Percentiles rank a stretch among this genome's conserved stretches.
Evolutionary conservation across 1,140 invertebrate species (phyloP).

Genomic region (Bactericera cockerelli): DNA sequence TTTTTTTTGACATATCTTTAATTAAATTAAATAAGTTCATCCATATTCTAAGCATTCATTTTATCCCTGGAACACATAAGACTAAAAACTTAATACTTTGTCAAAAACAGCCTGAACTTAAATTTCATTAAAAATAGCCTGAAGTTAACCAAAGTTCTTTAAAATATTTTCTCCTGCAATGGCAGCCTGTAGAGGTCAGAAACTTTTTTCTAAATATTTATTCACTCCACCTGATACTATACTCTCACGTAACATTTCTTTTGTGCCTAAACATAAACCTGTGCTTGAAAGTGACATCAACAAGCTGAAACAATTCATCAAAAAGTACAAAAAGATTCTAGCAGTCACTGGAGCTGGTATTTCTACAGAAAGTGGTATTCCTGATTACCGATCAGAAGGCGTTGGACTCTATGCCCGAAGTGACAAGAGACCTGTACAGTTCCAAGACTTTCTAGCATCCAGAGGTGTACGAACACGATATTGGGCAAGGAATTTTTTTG

Average conservation of each 20-base stretch:
- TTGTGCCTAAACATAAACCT: conserved; percentile 56
- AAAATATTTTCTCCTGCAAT: too few relatives aligned
- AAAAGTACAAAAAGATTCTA: conserved; percentile 41
- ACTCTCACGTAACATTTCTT: conserved; percentile 26
- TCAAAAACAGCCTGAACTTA: too few relatives aligned
- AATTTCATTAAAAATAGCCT: too few relatives aligned
- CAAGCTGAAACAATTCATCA: conserved; percentile 44
- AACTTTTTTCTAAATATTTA: too few relatives aligned
- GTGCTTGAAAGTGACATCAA: conserved; percentile 41
- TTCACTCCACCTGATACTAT: background rate
- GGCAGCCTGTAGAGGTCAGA: too few relatives aligned
- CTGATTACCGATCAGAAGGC: conserved; percentile 82
- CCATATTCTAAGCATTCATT: too few relatives aligned
- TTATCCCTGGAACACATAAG: too few relatives aligned
- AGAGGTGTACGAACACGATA: conserved; percentile 58
- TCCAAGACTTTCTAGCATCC: conserved; percentile 67
- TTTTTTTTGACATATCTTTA: too few relatives aligned
- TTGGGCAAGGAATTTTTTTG: conserved; percentile 90
- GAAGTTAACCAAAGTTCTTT: too few relatives aligned
- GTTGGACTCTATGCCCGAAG: conserved; percentile 81
- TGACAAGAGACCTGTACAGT: conserved; percentile 65
- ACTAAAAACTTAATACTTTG: too few relatives aligned
- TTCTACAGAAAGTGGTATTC: conserved; percentile 89
- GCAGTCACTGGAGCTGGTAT: conserved; percentile 85
- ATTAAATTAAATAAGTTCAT: too few relatives aligned